Conservation (phyloP, 1,140 invertebrate species). For the Calephelis nemesis region DNA sequence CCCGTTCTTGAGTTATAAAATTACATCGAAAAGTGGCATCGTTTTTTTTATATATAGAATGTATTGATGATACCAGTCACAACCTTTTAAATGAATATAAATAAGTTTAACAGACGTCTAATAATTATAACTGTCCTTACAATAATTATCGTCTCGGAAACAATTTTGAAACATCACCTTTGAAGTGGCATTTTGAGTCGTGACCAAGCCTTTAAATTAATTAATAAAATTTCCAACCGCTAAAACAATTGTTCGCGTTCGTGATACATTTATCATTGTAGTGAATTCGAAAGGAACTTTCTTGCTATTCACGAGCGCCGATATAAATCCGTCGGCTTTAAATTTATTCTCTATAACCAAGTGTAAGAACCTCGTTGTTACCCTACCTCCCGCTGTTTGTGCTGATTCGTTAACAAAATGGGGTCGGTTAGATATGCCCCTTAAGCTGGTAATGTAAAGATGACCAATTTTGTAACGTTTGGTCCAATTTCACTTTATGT, state of each 20-base stretch:
- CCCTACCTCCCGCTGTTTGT: constrained; percentile 4
- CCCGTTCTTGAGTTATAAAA: too few relatives aligned
- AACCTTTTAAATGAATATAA: too few relatives aligned
- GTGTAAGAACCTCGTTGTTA: constrained; percentile 11
- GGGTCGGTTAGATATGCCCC: constrained; percentile 11
- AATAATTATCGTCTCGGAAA: background rate
- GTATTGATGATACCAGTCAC: too few relatives aligned
- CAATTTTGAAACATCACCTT: constrained; percentile 19
- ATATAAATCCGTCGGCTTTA: constrained; percentile 37
- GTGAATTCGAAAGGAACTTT: constrained; percentile 41
- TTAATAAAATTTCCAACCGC: constrained; percentile 46
- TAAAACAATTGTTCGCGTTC: constrained; percentile 44
- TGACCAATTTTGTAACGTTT: too few relatives aligned
- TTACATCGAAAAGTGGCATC: too few relatives aligned
- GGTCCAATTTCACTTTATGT: too few relatives aligned
- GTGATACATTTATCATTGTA: constrained; percentile 48
- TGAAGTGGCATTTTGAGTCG: constrained; percentile 40
- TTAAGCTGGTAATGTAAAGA: background rate
- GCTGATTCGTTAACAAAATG: constrained; percentile 12
- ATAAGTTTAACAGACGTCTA: too few relatives aligned
- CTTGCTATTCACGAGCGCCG: constrained; percentile 32
- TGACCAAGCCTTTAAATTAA: constrained; percentile 46
- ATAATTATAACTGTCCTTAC: too few relatives aligned
- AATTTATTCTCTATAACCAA: constrained; percentile 19
- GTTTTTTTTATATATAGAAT: too few relatives aligned